phyloP scores from a whole-genome alignment of 2,113 vertebrate species.

The Anser brachyrhynchus region DNA sequence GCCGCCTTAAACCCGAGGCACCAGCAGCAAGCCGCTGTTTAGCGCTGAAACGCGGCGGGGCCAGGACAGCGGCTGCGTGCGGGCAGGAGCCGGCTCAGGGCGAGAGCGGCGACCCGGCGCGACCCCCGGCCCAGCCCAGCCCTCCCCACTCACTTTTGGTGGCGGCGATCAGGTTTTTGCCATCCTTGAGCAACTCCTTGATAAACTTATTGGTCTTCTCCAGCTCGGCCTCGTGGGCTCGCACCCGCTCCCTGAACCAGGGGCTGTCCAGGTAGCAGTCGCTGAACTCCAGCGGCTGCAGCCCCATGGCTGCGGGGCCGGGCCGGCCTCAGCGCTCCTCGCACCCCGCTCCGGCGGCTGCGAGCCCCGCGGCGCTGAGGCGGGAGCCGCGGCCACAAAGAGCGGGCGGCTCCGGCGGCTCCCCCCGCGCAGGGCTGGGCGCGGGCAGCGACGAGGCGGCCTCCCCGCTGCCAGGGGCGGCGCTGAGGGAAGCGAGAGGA shows the following conservation, averaged over 20 bases:
- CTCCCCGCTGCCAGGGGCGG: too few species aligned
- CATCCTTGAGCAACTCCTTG: conserved; percentile 97
- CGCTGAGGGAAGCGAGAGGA: too few species aligned
- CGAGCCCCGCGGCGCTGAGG: too few species aligned
- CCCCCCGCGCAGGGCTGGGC: too few species aligned
- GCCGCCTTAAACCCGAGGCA: neutral
- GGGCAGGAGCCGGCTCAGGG: neutral
- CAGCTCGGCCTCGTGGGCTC: conserved; percentile 93
- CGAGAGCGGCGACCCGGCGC: too few species aligned
- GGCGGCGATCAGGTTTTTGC: conserved; percentile 94
- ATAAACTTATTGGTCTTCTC: conserved; percentile 97
- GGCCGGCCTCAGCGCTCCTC: neutral
- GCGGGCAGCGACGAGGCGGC: too few species aligned
- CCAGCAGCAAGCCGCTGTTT: neutral
- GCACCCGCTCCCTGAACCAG: conserved; percentile 89
- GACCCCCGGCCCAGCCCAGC: neutral
- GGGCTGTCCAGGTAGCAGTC: conserved; percentile 98
- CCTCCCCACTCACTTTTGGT: conserved; percentile 88
- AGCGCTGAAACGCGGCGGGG: neutral
- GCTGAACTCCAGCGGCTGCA: conserved; percentile 96
- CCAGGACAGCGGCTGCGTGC: neutral
- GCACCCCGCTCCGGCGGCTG: too few species aligned
- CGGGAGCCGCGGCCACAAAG: too few species aligned
- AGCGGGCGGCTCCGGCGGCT: too few species aligned
- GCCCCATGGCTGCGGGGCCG: conserved; percentile 82